These are phyloP conservation scores for Caenorhabditis sp. DNA, from an alignment of 2,888 invertebrate genomes.

Conservation along the genomic window DNA sequence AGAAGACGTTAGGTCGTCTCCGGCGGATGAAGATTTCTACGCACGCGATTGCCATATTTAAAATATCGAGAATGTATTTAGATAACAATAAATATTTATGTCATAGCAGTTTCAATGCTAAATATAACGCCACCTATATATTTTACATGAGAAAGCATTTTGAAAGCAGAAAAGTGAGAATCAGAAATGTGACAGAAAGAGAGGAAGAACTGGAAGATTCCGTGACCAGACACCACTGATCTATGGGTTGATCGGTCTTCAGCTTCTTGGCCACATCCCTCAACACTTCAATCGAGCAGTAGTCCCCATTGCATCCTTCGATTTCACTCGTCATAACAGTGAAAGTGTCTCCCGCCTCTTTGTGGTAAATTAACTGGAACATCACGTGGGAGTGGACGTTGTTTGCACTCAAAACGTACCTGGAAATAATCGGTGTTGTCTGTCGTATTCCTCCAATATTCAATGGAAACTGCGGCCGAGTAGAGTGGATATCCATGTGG, in stretches of 20 bases:
- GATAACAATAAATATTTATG: constrained; percentile 45
- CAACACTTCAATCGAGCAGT: constrained; percentile 53
- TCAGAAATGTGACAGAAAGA: background rate
- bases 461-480: constrained; percentile 62
- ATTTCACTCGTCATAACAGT: constrained; percentile 51
- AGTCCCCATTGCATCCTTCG: constrained; percentile 55
- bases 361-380: constrained; percentile 64
- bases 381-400: background rate
- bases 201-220: constrained; percentile 8
- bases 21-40: constrained; percentile 1
- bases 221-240: constrained; percentile 41
- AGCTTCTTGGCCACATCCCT: constrained; percentile 26
- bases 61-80: constrained; percentile 27
- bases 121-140: background rate
- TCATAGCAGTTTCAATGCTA: background rate
- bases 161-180: background rate
- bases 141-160: background rate
- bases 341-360: constrained; percentile 51
- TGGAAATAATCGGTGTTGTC: constrained; percentile 56
- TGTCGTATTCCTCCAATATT: constrained; percentile 60
- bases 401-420: constrained; percentile 14
- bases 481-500: constrained; percentile 67
- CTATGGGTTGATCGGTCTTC: constrained; percentile 48
- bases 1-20: constrained; percentile 47
- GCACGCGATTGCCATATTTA: constrained; percentile 53